Evolutionary conservation across 2,113 vertebrate species (phyloP).

Genomic region (Ammodytes dubius): DNA sequence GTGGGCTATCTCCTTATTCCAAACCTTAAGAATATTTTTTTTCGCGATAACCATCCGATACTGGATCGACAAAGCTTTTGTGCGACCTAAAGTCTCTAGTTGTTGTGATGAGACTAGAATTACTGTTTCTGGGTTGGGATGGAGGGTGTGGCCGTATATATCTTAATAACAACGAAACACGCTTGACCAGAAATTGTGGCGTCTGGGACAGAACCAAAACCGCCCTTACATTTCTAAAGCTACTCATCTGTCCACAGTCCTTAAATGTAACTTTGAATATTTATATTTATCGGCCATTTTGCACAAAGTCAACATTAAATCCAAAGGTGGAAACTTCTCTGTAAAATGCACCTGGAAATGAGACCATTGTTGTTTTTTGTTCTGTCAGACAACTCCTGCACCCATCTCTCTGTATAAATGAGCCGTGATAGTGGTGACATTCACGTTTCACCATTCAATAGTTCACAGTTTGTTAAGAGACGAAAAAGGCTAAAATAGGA

Average conservation of each 20-base stretch:
- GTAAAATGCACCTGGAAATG: background rate
- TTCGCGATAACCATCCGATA: too few relatives aligned
- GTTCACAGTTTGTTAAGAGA: conserved; percentile 14
- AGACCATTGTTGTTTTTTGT: background rate
- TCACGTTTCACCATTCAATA: conserved; percentile 11
- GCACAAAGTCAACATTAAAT: conserved; percentile 9
- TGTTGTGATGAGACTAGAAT: too few relatives aligned
- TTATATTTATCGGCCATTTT: background rate
- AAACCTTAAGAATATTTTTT: too few relatives aligned
- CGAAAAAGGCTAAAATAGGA: conserved; percentile 2
- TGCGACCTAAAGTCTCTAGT: too few relatives aligned
- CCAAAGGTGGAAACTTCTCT: background rate
- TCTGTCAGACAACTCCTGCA: background rate
- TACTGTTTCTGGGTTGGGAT: too few relatives aligned
- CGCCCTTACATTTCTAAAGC: conserved; percentile 5
- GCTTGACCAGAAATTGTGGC: too few relatives aligned
- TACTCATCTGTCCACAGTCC: background rate
- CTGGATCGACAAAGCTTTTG: too few relatives aligned
- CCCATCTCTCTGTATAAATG: background rate
- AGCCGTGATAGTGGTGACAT: background rate
- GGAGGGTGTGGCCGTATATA: too few relatives aligned
- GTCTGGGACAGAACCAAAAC: too few relatives aligned
- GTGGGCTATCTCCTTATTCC: too few relatives aligned
- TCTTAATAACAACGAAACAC: too few relatives aligned
- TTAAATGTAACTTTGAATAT: background rate